Evolutionary conservation across 1,140 invertebrate species (phyloP), one percentile per base, ranked within the genome.

Genomic region (Anoplophora glabripennis): DNA sequence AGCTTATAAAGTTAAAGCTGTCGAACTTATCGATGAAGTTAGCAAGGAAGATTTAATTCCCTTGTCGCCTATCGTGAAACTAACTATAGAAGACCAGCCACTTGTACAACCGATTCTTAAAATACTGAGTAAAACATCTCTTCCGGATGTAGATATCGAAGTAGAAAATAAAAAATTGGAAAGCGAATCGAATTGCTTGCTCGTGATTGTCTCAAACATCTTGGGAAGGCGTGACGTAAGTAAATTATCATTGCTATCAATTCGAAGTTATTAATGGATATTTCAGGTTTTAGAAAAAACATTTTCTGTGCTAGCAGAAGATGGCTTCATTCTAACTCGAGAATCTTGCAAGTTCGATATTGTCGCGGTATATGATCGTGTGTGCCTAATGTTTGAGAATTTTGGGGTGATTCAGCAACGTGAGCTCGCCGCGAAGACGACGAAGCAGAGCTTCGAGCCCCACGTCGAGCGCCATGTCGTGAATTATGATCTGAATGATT

Each of bases 1-100:
- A 18, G 77, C 75, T 0, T 79, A 82, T 17, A 89, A 87, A 75
- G 77, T 95, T 0, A 90, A 88, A 64, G 81, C 86, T 3, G 77
- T 92, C 4, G 92, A 95, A 74, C 63, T 83, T 1, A 59, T 82
- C 1, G 79, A 85, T 48, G 77, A 81, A 63, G 79, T 82, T 12
- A 77, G 80, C 44, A 64, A 74, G 21, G 64, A 77, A 51, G 61
- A 59, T 5, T 60, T 74, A 80, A 0, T 55, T 76, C 83, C 7
- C 81, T 81, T 85, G 0, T 75, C 82, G 1, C 80, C 81, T 10
- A 58, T 80, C 9, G 76, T 90, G 5, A 69, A 76, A 36, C 81
- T 83, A 1, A 69, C 81, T 1, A 72, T 89, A 1, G 80, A 76
- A 45, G 82, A 88, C 61, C 59, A 64, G 58, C 69, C 87, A 7